Evolutionary conservation across 53 echinoderm and acorn worm genomes (phyloP).

Genomic region (Glandiceps talaboti): DNA sequence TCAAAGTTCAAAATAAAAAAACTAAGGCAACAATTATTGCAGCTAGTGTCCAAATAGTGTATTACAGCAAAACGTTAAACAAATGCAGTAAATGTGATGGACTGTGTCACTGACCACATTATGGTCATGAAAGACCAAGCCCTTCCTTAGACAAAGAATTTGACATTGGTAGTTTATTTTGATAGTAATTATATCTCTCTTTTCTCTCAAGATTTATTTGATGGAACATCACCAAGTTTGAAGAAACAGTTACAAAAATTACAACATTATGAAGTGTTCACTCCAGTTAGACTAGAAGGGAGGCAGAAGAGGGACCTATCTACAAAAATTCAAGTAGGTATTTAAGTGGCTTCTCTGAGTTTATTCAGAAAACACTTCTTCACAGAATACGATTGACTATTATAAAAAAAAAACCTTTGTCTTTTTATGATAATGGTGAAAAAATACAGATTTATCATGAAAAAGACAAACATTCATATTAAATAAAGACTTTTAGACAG

Average conservation of each 20-base stretch:
- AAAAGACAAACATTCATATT: too few relatives aligned
- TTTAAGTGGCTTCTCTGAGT: not conserved
- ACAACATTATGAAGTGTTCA: not conserved
- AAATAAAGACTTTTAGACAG: too few relatives aligned
- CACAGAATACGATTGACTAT: not conserved
- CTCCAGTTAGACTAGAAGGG: not conserved
- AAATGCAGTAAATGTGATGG: not conserved
- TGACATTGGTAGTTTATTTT: too few relatives aligned
- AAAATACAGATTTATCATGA: too few relatives aligned
- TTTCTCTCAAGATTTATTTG: not conserved
- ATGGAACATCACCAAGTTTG: not conserved
- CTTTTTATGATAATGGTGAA: too few relatives aligned
- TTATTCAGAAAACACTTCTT: not conserved
- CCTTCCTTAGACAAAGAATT: too few relatives aligned
- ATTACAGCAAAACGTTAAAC: not conserved
- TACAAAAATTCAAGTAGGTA: not conserved
- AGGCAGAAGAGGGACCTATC: not conserved
- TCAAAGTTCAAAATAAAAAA: too few relatives aligned
- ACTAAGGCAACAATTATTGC: not conserved
- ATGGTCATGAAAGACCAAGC: too few relatives aligned
- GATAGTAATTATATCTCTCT: not conserved
- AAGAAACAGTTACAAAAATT: not conserved
- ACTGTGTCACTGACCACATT: too few relatives aligned
- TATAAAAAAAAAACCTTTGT: too few relatives aligned
- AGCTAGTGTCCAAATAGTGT: not conserved